Conservation (phyloP, 2,797 vertebrate genomes). For the Urophycis tenuis region DNA sequence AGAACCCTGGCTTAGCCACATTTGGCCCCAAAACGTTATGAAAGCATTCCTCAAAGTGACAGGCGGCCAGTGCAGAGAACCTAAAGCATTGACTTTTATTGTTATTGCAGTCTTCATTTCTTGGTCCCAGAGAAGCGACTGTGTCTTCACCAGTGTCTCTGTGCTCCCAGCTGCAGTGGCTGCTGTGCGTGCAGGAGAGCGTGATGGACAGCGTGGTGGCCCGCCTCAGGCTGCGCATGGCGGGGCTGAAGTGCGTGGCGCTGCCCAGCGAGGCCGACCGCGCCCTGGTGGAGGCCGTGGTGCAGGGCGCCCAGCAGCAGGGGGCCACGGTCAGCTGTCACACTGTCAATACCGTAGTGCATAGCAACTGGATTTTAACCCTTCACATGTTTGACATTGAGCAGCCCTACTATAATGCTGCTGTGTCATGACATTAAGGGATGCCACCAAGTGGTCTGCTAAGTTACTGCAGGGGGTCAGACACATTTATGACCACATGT, state of each 20-base stretch:
- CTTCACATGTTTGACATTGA: no score
- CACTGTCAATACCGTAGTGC: not conserved
- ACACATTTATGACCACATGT: not conserved
- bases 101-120: not conserved
- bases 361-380: not conserved
- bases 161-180: conserved; percentile 62
- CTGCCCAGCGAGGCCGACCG: conserved; percentile 55
- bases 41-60: not conserved
- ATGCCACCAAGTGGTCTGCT: not conserved
- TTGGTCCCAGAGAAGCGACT: not conserved
- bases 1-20: no score
- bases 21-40: no score
- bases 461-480: not conserved
- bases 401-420: not conserved
- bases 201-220: conserved; percentile 60
- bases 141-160: not conserved
- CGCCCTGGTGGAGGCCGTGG: conserved; percentile 55
- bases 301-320: conserved; percentile 72
- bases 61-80: not conserved
- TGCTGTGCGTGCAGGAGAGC: conserved; percentile 79
- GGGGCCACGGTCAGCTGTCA: conserved; percentile 72
- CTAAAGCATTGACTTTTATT: not conserved
- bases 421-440: not conserved
- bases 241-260: conserved; percentile 60
- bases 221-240: conserved; percentile 67